Evolutionary conservation across 2,113 vertebrate genomes (phyloP).

Genomic region (Pycnonotus jocosus): DNA sequence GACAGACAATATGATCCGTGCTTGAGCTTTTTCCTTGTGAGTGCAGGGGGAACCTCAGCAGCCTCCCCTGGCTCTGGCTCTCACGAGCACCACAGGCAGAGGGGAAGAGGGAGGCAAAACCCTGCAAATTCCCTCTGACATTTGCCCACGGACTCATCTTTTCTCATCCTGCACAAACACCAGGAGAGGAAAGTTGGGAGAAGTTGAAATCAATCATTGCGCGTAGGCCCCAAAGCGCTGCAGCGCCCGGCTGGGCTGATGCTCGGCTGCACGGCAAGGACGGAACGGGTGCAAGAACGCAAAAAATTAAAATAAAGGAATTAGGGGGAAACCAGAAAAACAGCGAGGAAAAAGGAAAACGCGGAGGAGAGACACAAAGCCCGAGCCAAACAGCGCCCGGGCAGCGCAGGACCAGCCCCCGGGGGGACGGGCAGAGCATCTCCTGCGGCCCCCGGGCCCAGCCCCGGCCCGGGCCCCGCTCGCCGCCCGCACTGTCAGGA

Average conservation of each 20-base stretch:
- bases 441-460: background rate
- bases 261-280: background rate
- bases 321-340: background rate
- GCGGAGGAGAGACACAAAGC: background rate
- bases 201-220: background rate
- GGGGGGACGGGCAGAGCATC: background rate
- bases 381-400: background rate
- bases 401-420: background rate
- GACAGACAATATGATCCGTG: conserved; percentile 12
- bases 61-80: background rate
- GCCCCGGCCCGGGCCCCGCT: background rate
- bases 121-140: background rate
- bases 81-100: background rate
- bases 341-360: background rate
- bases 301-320: no score
- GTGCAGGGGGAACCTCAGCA: background rate
- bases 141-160: background rate
- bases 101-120: background rate
- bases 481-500: background rate
- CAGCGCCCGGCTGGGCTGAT: background rate
- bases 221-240: conserved; percentile 22
- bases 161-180: background rate
- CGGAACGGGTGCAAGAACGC: background rate
- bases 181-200: background rate
- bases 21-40: background rate